Base-by-base conservation (phyloP, 2,888 invertebrate species). In the Hirtodrosophila alboralis region DNA sequence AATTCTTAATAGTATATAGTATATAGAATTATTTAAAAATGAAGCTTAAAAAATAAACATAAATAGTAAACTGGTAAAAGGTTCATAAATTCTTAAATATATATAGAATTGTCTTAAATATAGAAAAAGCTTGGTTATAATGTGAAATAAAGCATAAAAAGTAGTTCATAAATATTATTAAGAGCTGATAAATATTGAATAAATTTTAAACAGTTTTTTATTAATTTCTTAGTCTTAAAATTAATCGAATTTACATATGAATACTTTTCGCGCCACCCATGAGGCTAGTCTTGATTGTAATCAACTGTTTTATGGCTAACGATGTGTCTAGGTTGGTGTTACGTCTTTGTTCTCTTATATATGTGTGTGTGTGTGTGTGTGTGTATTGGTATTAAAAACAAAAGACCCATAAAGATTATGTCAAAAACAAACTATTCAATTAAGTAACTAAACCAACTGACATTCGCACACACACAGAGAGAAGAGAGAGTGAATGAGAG, bases 351-450 rank as follows among this genome's bases (percentile, higher is more conserved):
- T 54, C 48, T 47, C 33, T 23, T 37, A 26, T 36, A 38, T 48
- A 49, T 40, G 26, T 34, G 27, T 54, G 45, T 38, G 44, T 36
- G 40, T 40, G 30, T 45, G 48, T 36, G 47, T 41, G 54, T 49
- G 59, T 51, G 58, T 62, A 45, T 60, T 63, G 67, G 73, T 65
- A 78, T 79, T 85, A 79, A 83, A 86, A 86, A 86, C 81, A 84
- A 81, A 81, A 57, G 84, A 64, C 76, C 80, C 86, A 84, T 86
- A 86, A 81, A 86, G 84, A 80, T 81, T 76, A 86, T 81, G 81
- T 81, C 81, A 81, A 86, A 86, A 81, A 76, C 81, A 81, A 86
- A 84, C 81, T 84, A 86, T 86, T 86, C 86, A 81, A 81, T 81
- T 81, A 81, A 86, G 81, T 81, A 84, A 86, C 81, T 81, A 81